Percentiles rank a stretch among this genome's conserved stretches.
phyloP scores from a whole-genome alignment of 2,113 vertebrate genomes.

The Rattus rattus region DNA sequence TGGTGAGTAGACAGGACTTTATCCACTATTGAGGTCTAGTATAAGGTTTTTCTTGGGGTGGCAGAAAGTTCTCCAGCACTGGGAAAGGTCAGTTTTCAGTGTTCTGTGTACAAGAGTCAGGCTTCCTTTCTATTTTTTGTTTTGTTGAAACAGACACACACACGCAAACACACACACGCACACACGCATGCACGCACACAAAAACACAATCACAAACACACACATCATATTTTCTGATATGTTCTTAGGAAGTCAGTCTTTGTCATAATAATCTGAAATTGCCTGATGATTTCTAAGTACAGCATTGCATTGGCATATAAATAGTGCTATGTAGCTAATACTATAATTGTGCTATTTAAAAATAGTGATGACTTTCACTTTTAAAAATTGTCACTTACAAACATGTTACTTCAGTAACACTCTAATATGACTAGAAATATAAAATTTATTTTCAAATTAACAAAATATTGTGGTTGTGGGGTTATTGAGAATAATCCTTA shows the following conservation, averaged over 20 bases:
- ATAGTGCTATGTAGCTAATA: neutral
- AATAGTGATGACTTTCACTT: neutral
- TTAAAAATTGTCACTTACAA: neutral
- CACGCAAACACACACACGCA: too few species aligned
- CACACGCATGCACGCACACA: too few species aligned
- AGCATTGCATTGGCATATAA: neutral
- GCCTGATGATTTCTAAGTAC: neutral
- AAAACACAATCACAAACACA: too few species aligned
- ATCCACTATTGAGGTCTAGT: neutral
- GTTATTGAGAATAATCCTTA: neutral
- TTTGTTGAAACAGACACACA: neutral
- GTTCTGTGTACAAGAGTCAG: neutral
- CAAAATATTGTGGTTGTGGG: neutral
- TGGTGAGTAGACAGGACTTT: neutral
- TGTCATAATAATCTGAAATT: neutral
- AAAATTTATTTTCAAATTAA: neutral
- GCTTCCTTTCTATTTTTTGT: neutral
- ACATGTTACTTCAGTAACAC: neutral
- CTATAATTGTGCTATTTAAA: neutral
- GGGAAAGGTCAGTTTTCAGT: neutral
- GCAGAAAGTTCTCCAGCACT: neutral
- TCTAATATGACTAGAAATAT: neutral
- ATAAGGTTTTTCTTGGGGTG: neutral
- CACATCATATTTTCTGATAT: neutral
- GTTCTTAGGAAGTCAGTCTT: neutral